These are phyloP conservation scores for Hylaeus anthracinus DNA, from an alignment of 1,140 invertebrate genomes.

Conservation along the genomic window DNA sequence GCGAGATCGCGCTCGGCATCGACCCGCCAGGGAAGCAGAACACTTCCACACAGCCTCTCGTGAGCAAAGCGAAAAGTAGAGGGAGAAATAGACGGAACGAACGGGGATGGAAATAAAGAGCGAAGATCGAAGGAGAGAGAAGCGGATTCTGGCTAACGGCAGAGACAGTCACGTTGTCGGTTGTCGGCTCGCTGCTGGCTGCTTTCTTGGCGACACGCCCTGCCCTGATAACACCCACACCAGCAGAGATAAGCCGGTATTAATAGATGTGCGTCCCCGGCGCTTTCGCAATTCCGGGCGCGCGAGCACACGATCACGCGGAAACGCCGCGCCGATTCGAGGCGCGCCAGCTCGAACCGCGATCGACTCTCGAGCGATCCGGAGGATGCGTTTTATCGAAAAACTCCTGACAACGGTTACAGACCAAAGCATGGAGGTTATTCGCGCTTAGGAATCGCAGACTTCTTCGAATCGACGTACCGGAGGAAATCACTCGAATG, in stretches of 20 bases:
- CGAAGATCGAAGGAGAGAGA: conserved; percentile 31
- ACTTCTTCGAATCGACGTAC: too few species aligned
- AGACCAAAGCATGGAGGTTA: neutral
- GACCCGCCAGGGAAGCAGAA: conserved; percentile 13
- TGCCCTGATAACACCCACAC: conserved; percentile 80
- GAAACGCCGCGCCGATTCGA: conserved; percentile 5
- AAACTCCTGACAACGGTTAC: neutral
- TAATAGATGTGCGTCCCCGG: conserved; percentile 76
- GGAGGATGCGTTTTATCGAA: conserved; percentile 1
- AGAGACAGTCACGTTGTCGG: conserved; percentile 72
- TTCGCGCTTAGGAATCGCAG: too few species aligned
- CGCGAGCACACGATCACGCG: conserved; percentile 32
- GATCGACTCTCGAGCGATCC: neutral
- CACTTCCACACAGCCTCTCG: conserved; percentile 12
- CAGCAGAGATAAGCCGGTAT: conserved; percentile 73
- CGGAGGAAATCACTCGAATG: too few species aligned
- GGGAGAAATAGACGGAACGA: conserved; percentile 6
- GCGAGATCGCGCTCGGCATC: neutral
- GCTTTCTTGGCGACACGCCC: conserved; percentile 77
- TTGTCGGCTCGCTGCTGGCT: conserved; percentile 61
- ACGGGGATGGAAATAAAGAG: conserved; percentile 2
- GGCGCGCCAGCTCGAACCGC: neutral
- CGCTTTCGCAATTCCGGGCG: conserved; percentile 72
- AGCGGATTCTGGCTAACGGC: conserved; percentile 67
- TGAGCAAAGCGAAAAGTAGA: neutral